Evolutionary conservation across 1,140 invertebrate species (phyloP), one percentile per base, ranked within the genome.

Genomic region (Halyomorpha halys): DNA sequence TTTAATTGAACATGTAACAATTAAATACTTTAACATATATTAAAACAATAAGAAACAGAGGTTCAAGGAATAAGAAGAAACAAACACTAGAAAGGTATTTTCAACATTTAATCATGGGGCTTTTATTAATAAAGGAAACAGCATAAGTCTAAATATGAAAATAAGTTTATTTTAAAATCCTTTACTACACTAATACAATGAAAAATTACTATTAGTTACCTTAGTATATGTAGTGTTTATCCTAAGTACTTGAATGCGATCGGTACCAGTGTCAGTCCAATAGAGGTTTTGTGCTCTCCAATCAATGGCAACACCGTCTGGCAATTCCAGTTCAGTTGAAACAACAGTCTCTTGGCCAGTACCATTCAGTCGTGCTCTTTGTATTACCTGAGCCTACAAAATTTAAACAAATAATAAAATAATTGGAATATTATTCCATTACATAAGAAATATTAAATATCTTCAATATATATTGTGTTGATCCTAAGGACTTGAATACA

Each of bases 241-340:
- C 16, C 66, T 45, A 6, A 64, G 34, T 0, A 95, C 91, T 76
- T 92, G 91, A 68, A 98, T 94, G 8, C 91, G 83, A 75, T 96
- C 90, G 0, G 89, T 86, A 0, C 84, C 82, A 0, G 89, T 89
- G 71, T 95, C 91, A 0, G 90, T 91, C 93, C 93, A 97, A 75
- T 96, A 96, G 3, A 97, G 78, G 75, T 97, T 96, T 56, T 90
- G 80, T 0, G 90, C 86, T n/a, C 91, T 77, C 81, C 89, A 92
- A 73, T 97, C 93, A 14, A 95, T 81, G 0, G 91, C 91, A 25
- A 96, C 81, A 1, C 91, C 91, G 73, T 95, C 92, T 0, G 91
- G 88, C 72, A 87, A 84, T 9, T 85, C 81, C 23, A 91, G 84
- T 72, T 91, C 89, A 18, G 84, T 83, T 4, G 79, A 80, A 5